phyloP scores from a whole-genome alignment of 2,797 vertebrate genomes.

The Eupleurogrammus muticus region DNA sequence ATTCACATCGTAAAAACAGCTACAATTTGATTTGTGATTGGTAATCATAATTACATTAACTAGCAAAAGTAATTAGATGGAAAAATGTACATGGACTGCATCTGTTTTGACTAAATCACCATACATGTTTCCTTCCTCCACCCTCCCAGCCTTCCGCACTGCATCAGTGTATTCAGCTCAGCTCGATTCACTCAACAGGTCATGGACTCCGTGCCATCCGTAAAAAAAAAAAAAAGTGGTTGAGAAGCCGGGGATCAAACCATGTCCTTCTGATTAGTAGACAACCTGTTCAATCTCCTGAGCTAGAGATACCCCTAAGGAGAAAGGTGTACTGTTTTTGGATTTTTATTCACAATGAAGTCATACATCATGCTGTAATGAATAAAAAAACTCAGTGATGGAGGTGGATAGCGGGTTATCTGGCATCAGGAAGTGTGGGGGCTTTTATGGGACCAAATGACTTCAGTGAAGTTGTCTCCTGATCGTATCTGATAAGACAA shows the following conservation, averaged over 20 bases:
- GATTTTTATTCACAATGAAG: conserved; percentile 8
- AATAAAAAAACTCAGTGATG: conserved; percentile 19
- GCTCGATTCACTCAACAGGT: too few species aligned
- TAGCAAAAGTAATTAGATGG: not conserved
- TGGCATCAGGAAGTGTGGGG: conserved; percentile 65
- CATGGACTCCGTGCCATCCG: too few species aligned
- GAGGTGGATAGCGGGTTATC: conserved; percentile 61
- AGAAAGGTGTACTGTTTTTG: not conserved
- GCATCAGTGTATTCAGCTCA: too few species aligned
- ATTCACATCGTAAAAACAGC: not conserved
- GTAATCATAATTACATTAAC: not conserved
- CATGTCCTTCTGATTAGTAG: too few species aligned
- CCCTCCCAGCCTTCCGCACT: too few species aligned
- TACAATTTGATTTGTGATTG: not conserved
- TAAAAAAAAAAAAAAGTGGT: too few species aligned
- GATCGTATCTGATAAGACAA: conserved; percentile 53
- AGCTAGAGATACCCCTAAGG: not conserved
- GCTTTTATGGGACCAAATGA: conserved; percentile 43
- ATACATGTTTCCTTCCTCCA: too few species aligned
- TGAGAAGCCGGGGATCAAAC: too few species aligned
- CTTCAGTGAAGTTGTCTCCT: conserved; percentile 49
- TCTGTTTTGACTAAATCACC: too few species aligned
- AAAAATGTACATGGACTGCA: too few species aligned
- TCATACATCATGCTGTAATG: conserved; percentile 36
- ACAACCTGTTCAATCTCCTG: too few species aligned